Conservation (phyloP, 2,113 vertebrate species). For the Hypanus sabinus region DNA sequence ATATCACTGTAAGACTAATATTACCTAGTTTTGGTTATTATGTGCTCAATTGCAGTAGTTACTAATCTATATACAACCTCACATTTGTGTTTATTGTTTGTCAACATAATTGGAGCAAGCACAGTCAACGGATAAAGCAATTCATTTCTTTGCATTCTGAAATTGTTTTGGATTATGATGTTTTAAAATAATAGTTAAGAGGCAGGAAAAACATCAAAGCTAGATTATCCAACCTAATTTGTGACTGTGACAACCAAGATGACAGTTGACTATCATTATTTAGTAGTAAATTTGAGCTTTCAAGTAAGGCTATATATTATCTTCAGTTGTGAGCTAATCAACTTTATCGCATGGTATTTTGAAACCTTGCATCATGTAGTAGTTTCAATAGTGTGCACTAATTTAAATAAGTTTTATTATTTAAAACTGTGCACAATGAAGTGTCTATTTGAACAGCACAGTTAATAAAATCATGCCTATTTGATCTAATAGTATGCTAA, state of each 20-base stretch:
- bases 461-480: background rate
- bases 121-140: background rate
- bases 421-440: background rate
- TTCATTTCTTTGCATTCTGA: background rate
- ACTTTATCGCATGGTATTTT: background rate
- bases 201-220: background rate
- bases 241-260: background rate
- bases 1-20: background rate
- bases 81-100: background rate
- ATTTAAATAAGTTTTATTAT: background rate
- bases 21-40: background rate
- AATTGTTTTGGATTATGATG: background rate
- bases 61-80: background rate
- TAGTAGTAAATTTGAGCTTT: background rate
- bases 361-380: background rate
- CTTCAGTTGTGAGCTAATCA: background rate
- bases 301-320: background rate
- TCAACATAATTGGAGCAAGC: background rate
- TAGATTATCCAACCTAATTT: background rate
- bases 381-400: background rate
- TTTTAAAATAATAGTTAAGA: background rate
- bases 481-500: background rate
- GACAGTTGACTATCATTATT: background rate
- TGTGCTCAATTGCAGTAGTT: background rate
- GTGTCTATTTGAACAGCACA: background rate